Base-by-base conservation (phyloP, 2,113 vertebrate genomes). In the Phalacrocorax aristotelis region DNA sequence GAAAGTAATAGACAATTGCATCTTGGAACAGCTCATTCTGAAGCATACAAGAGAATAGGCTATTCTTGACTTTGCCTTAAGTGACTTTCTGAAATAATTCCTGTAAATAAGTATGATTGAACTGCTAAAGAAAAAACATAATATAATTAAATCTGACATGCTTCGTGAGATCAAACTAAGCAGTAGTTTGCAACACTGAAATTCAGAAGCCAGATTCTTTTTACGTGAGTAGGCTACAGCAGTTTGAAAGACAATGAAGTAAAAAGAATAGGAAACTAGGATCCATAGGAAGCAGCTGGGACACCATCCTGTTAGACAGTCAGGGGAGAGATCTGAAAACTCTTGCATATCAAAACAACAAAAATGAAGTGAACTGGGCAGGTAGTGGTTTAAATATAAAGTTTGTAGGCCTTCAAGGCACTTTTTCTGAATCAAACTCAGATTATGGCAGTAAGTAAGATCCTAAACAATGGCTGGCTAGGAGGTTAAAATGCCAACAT, bases 61-160 rank as follows among this genome's bases (percentile, higher is more conserved):
- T 76, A 52, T 79, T 92, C 83, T 79, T 93, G 88, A 93, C 83
- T 93, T 97, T 96, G 93, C 89, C 83, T 72, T 83, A 72, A 97
- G 90, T 91, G 88, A 70, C 38, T 92, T 85, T 29, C 52, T 96
- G 93, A 93, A 96, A 78, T 79, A 89, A 84, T 76, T 81, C 64
- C 57, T 92, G 30, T 83, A 93, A 89, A 66, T 66, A 94, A 94
- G 15, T 62, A 87, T 74, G 83, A 88, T 75, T 93, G 78, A 97
- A 55, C 49, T 38, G 29, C 22, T 89, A 66, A 60, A 78, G 75
- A 91, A 75, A 48, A 84, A 81, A 11, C 7, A 69, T 38, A 89
- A 90, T 60, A 29, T 90, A 88, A 95, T 94, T 89, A 71, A 71
- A 79, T 91, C 76, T 96, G 87, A 87, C 87, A 52, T 81, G 34